These are phyloP conservation scores for Pogonus chalceus DNA, from an alignment of 1,140 invertebrate species.

Conservation along the genomic window DNA sequence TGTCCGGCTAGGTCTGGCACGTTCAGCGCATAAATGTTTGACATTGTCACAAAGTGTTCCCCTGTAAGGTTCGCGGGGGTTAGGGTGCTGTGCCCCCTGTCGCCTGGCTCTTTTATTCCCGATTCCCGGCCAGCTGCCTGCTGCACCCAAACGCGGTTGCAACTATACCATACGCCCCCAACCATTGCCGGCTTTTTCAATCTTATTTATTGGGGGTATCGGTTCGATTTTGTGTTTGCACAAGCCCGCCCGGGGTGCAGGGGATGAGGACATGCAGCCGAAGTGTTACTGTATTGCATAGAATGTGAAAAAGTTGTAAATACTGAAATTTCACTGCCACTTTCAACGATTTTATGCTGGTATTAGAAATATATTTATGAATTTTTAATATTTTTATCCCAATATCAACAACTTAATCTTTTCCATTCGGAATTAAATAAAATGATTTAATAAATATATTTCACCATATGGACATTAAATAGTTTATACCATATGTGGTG, in stretches of 20 bases:
- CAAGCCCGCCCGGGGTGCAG: neutral
- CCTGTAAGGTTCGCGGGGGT: slow-evolving; percentile 20
- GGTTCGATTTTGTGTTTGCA: slow-evolving; percentile 9
- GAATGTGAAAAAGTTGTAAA: slow-evolving; percentile 1
- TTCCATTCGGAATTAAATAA: too few species aligned
- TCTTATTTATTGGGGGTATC: slow-evolving; percentile 28
- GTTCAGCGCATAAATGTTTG: slow-evolving; percentile 29
- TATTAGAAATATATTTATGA: too few species aligned
- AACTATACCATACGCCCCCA: slow-evolving; percentile 20
- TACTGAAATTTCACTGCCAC: neutral
- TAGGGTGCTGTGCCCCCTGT: slow-evolving; percentile 30
- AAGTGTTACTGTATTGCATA: neutral
- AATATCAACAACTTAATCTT: too few species aligned
- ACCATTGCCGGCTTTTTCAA: slow-evolving; percentile 29
- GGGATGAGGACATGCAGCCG: neutral
- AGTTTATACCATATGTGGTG: too few species aligned
- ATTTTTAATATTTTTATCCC: too few species aligned
- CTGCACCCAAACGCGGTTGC: slow-evolving; percentile 6
- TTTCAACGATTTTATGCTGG: neutral
- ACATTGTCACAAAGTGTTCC: slow-evolving; percentile 32
- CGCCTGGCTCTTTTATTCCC: slow-evolving; percentile 21
- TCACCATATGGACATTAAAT: too few species aligned
- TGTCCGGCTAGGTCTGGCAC: slow-evolving; percentile 22
- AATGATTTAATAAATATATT: too few species aligned
- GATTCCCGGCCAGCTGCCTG: too few species aligned